A percentile compares a stretch with the other conserved stretches of the same genome.
Conservation (phyloP, 2,113 vertebrate genomes). For the Notechis scutatus region DNA sequence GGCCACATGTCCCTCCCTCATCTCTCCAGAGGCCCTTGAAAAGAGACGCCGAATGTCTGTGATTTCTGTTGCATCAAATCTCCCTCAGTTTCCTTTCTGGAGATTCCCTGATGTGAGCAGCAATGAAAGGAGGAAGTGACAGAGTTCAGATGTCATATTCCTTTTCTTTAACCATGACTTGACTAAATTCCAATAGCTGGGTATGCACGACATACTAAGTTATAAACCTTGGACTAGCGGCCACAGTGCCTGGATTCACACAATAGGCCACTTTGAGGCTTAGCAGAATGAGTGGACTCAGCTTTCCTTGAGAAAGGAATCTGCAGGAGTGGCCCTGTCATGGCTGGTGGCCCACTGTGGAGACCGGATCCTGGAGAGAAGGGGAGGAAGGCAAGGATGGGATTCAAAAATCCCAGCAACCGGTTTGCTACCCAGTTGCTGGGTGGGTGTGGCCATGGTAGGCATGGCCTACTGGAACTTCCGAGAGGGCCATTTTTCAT, state of each 20-base stretch:
- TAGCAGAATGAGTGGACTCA: background rate
- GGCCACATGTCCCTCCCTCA: background rate
- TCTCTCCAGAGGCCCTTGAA: background rate
- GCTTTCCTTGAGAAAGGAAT: background rate
- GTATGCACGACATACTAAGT: background rate
- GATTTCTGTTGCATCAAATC: background rate
- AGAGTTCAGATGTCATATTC: background rate
- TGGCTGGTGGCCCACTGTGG: background rate
- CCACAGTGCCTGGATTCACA: background rate
- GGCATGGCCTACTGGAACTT: no score
- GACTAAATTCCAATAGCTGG: background rate
- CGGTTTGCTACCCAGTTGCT: no score
- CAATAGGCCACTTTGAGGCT: background rate
- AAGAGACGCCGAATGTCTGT: background rate
- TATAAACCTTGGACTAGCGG: background rate
- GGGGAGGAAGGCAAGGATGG: background rate
- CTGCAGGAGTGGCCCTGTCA: background rate
- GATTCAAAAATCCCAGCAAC: no score
- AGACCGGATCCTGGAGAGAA: background rate
- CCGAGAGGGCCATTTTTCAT: no score
- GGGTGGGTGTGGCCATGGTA: no score
- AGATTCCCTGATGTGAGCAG: background rate
- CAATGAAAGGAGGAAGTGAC: background rate
- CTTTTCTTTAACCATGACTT: background rate
- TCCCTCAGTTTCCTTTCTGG: background rate